Base-by-base conservation (phyloP, 2,888 invertebrate genomes). In the Cerastis rubricosa region DNA sequence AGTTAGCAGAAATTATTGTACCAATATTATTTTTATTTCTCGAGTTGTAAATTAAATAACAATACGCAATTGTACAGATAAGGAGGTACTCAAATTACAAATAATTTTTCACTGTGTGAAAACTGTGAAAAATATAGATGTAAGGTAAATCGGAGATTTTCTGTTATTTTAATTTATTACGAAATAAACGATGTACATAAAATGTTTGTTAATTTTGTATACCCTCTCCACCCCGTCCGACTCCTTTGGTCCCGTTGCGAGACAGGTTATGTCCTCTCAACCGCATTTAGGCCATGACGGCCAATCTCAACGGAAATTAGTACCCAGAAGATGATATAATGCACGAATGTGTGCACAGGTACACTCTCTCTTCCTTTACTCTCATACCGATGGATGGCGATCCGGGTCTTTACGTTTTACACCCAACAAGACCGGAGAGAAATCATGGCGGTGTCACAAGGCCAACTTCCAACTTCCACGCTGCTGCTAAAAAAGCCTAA, bases 161-260 rank as follows among this genome's bases (percentile, higher is more conserved):
- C 40, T 66, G 40, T 66, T 75, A 49, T 43, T 76, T 49, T 82
- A 47, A 78, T 77, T 83, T 83, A 78, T 80, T 70, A 66, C 25
- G 70, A 83, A 82, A 83, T 80, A 80, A 83, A 80, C n/a, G 57
- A 78, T 83, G 29, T 77, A 66, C 17, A 66, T 61, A 61, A 83
- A 71, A 71, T 22, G 22, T 43, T 45, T 51, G 4, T 69, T 49
- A 6, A 29, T 54, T 69, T 69, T 17, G 25, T 43, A 1, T n/a
- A 40, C 12, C 22, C n/a, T n/a, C n/a, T n/a, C n/a, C n/a, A n/a
- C n/a, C n/a, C n/a, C n/a, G n/a, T n/a, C n/a, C n/a, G n/a, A n/a
- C n/a, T n/a, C n/a, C n/a, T n/a, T n/a, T n/a, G n/a, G n/a, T n/a
- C n/a, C n/a, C n/a, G n/a, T n/a, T n/a, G n/a, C n/a, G n/a, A n/a